phyloP scores from a whole-genome alignment of 1,140 invertebrate species.

The Nymphalis io region DNA sequence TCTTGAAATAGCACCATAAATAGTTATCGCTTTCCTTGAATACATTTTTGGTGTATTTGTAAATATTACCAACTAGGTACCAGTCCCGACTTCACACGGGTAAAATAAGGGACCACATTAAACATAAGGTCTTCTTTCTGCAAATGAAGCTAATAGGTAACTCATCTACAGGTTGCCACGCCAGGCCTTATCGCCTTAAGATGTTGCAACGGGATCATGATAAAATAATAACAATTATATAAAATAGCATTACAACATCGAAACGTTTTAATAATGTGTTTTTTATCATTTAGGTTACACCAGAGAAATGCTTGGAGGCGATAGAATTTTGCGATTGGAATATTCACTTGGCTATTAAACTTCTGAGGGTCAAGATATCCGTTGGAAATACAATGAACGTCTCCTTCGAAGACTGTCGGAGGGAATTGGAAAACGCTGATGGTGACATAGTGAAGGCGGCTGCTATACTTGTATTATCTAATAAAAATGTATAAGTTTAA shows the following conservation, averaged over 20 bases:
- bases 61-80: too few species aligned
- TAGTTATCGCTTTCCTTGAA: too few species aligned
- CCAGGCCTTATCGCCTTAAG: too few species aligned
- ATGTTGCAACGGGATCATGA: too few species aligned
- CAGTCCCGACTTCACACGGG: too few species aligned
- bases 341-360: constrained; percentile 93
- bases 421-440: constrained; percentile 67
- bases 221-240: too few species aligned
- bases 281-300: constrained; percentile 83
- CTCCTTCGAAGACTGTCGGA: constrained; percentile 64
- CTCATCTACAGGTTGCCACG: too few species aligned
- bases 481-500: constrained; percentile 26
- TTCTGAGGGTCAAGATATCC: constrained; percentile 83
- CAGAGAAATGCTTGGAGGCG: constrained; percentile 89
- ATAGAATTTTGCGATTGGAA: constrained; percentile 94
- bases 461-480: constrained; percentile 28
- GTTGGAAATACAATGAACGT: constrained; percentile 51
- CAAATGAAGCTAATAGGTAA: too few species aligned
- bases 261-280: background rate
- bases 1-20: too few species aligned
- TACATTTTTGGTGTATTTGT: too few species aligned
- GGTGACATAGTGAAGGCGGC: constrained; percentile 71
- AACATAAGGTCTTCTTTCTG: too few species aligned
- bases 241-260: background rate
- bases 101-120: too few species aligned